Conservation (phyloP, 2,797 vertebrate species). For the Luscinia luscinia region DNA sequence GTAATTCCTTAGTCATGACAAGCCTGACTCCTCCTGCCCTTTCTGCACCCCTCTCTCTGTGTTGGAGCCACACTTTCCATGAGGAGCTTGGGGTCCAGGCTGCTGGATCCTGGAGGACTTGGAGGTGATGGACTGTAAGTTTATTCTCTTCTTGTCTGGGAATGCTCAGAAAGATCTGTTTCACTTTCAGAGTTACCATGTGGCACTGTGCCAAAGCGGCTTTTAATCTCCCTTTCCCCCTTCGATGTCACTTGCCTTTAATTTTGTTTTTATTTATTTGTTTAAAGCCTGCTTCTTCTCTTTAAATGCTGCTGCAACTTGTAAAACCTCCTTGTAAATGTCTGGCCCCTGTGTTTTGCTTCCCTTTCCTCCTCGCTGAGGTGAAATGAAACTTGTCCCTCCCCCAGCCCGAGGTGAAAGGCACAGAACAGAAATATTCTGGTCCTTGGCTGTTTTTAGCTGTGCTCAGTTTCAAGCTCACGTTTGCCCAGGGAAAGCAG, state of each 20-base stretch:
- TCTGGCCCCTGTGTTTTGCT: background rate
- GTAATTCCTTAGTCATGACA: background rate
- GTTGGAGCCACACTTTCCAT: accelerated
- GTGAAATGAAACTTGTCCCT: background rate
- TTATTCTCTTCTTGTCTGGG: background rate
- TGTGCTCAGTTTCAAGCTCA: background rate
- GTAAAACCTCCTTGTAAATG: background rate
- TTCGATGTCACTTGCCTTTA: background rate
- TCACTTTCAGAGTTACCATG: background rate
- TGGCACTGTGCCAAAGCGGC: background rate
- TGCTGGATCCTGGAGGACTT: background rate
- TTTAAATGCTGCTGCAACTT: background rate
- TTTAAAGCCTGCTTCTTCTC: background rate
- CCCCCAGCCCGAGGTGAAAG: background rate
- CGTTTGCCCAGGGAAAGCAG: background rate
- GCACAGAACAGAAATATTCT: background rate
- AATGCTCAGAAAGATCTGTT: background rate
- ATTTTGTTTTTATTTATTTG: background rate
- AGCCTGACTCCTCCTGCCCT: background rate
- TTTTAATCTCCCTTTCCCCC: background rate
- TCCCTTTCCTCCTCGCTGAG: background rate
- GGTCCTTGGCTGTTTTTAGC: background rate
- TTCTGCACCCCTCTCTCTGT: background rate
- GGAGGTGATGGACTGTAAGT: background rate
- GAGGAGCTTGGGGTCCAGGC: background rate